A percentile compares a stretch with the other conserved stretches of the same genome.
These are phyloP conservation scores for Aphelinus atriplicis DNA, from an alignment of 1,140 invertebrate species.

Conservation along the genomic window DNA sequence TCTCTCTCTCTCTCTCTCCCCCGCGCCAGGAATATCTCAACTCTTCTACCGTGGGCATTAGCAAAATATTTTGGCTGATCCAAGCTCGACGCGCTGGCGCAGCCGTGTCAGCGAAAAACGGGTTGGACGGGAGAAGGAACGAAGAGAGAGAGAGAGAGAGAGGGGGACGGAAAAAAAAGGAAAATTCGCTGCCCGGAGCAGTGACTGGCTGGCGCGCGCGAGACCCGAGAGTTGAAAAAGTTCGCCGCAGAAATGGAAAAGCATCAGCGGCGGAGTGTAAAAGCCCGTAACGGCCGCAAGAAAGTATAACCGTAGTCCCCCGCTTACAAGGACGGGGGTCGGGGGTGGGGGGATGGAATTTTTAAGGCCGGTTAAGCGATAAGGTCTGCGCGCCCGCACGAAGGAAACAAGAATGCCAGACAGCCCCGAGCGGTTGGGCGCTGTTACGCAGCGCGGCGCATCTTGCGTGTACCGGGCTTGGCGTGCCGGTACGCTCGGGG, in stretches of 20 bases:
- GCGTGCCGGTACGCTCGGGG: too few species aligned
- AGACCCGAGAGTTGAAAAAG: too few species aligned
- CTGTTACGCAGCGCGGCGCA: too few species aligned
- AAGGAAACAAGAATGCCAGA: neutral
- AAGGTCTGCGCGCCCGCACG: neutral
- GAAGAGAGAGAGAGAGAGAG: too few species aligned
- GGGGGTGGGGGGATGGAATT: neutral
- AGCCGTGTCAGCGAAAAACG: conserved; percentile 11
- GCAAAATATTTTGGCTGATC: conserved; percentile 28
- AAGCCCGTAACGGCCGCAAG: neutral
- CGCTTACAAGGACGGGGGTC: neutral
- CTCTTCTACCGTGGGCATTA: neutral
- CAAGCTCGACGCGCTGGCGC: neutral
- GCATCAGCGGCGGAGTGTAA: neutral
- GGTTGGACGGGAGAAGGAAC: neutral
- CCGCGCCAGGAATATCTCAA: too few species aligned
- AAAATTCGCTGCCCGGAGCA: conserved; percentile 21
- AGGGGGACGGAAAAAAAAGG: neutral
- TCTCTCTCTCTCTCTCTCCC: too few species aligned
- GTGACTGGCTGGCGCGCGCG: neutral
- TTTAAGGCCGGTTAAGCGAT: conserved; percentile 12
- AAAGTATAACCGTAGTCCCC: neutral
- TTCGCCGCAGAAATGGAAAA: neutral
- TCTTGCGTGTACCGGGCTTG: neutral
- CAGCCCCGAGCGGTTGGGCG: too few species aligned